These are phyloP conservation scores for Lochmaea crataegi DNA, from an alignment of 2,888 invertebrate species.

Conservation along the genomic window DNA sequence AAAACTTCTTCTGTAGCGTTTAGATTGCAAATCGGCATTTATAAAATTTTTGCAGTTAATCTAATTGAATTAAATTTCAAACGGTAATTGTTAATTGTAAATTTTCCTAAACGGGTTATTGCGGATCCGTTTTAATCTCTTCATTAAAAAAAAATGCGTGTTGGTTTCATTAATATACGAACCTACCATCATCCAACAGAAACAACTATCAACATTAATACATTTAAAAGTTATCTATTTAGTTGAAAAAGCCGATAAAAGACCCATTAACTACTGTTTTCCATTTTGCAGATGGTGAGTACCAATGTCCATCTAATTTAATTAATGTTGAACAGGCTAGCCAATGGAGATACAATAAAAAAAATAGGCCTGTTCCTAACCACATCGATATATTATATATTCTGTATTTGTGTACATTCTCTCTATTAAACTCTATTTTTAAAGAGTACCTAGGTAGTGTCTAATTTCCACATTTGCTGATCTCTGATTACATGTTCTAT, in stretches of 20 bases:
- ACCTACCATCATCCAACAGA: slow-evolving; percentile 24
- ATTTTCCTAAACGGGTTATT: neutral
- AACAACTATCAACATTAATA: slow-evolving; percentile 26
- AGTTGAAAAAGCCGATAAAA: slow-evolving; percentile 43
- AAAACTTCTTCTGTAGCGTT: too few relatives aligned
- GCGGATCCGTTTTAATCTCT: neutral
- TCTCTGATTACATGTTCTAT: too few relatives aligned
- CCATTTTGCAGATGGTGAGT: slow-evolving; percentile 57
- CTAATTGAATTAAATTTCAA: too few relatives aligned
- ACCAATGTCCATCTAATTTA: slow-evolving; percentile 57
- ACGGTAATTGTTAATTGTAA: neutral
- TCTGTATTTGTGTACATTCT: neutral
- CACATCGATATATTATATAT: neutral
- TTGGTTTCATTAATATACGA: slow-evolving; percentile 25
- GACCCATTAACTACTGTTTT: slow-evolving; percentile 48
- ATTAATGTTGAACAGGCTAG: slow-evolving; percentile 55
- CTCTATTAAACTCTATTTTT: too few relatives aligned
- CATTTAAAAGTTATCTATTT: slow-evolving; percentile 33
- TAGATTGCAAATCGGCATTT: too few relatives aligned
- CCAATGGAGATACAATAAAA: slow-evolving; percentile 55
- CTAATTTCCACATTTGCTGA: too few relatives aligned
- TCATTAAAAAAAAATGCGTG: slow-evolving; percentile 14
- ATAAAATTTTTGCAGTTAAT: too few relatives aligned
- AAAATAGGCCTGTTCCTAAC: slow-evolving; percentile 48
- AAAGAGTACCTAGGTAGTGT: too few relatives aligned